These are phyloP conservation scores for Poicephalus meyeri DNA, from an alignment of 2,113 vertebrate genomes.

Conservation along the genomic window DNA sequence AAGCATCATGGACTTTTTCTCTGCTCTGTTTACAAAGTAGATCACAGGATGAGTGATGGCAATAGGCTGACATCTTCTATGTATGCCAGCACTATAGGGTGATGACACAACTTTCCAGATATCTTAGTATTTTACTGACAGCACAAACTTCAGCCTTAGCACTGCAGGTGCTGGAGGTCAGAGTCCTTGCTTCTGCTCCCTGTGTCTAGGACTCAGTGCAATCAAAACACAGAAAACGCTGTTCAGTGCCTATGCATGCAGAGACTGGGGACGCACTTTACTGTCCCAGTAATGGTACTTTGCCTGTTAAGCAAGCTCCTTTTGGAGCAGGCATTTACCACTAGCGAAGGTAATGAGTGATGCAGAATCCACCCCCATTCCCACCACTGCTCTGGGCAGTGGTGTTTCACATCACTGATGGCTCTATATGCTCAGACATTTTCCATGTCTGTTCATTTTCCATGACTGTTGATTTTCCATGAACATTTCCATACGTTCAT, in stretches of 20 bases:
- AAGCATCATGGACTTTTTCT: neutral
- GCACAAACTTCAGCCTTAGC: neutral
- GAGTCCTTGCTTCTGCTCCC: neutral
- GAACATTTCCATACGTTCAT: too few relatives aligned
- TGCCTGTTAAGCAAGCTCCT: neutral
- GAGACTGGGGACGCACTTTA: neutral
- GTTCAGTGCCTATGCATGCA: neutral
- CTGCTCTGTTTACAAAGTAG: neutral
- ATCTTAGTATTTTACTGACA: neutral
- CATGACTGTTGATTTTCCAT: too few relatives aligned
- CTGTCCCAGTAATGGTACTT: neutral
- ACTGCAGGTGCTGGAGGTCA: neutral
- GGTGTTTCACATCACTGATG: neutral
- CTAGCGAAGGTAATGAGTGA: accelerated
- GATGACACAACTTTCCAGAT: neutral
- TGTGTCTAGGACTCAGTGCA: neutral
- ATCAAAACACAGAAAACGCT: neutral
- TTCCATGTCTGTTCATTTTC: too few relatives aligned
- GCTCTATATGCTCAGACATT: neutral
- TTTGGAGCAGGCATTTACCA: neutral
- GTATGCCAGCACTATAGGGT: neutral
- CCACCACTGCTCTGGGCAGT: neutral
- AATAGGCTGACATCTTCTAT: neutral
- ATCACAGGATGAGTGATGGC: neutral
- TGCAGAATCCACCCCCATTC: neutral